These are phyloP conservation scores for Chaetorhynchus papuensis DNA, from an alignment of 2,113 vertebrate species.

Conservation along the genomic window DNA sequence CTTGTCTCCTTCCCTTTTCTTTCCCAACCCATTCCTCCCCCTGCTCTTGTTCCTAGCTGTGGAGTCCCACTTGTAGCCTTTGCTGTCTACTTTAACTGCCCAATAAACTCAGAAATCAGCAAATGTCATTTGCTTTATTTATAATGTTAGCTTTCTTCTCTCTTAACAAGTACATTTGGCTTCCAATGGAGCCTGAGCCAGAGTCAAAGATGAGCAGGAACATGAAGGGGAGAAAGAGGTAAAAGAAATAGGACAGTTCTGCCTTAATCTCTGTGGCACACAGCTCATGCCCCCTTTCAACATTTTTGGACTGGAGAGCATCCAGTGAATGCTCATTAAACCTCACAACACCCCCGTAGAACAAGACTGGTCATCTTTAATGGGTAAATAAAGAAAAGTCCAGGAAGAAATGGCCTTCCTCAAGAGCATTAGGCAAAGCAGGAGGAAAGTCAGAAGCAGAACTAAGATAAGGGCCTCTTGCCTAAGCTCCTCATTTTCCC, in stretches of 20 bases:
- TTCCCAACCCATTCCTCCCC: neutral
- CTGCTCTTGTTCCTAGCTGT: neutral
- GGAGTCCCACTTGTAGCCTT: neutral
- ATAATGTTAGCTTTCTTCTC: neutral
- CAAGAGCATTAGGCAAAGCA: neutral
- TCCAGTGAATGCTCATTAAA: neutral
- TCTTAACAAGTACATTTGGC: neutral
- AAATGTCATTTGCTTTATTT: neutral
- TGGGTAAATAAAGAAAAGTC: neutral
- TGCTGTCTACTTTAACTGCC: neutral
- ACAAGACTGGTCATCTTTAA: neutral
- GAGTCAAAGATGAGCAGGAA: neutral
- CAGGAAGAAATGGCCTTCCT: neutral
- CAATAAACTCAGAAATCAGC: neutral
- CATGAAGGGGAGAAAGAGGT: rapidly evolving
- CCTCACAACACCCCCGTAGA: neutral
- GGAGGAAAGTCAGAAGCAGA: neutral
- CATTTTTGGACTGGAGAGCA: neutral
- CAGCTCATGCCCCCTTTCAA: neutral
- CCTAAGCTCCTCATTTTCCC: neutral
- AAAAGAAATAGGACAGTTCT: neutral
- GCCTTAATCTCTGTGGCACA: neutral
- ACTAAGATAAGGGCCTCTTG: neutral
- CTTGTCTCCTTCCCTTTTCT: neutral
- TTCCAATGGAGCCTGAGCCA: neutral